Evolutionary conservation across 2,888 invertebrate species (phyloP).

Genomic region (Campoplex capitator): DNA sequence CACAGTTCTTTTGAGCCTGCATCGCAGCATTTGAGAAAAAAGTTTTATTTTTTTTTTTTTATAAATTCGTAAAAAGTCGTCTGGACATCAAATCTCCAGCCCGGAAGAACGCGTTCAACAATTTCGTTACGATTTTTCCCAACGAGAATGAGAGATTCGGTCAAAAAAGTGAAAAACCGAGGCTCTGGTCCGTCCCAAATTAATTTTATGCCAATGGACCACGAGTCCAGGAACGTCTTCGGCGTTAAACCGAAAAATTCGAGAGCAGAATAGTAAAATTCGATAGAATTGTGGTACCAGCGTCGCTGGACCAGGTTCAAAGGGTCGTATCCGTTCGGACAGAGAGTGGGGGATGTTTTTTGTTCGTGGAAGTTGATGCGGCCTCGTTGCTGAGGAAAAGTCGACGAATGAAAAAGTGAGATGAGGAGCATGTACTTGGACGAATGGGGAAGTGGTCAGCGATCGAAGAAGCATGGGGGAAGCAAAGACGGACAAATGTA

Average conservation of each 20-base stretch:
- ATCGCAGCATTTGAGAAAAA: neutral
- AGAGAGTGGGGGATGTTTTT: neutral
- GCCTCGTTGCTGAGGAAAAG: conserved; percentile 21
- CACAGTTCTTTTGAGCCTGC: neutral
- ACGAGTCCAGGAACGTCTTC: neutral
- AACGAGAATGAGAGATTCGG: neutral
- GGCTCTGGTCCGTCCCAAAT: neutral
- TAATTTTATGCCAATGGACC: neutral
- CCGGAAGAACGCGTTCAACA: neutral
- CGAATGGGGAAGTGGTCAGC: neutral
- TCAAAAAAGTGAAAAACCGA: neutral
- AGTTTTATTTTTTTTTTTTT: neutral
- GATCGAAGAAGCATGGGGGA: neutral
- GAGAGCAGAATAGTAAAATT: neutral
- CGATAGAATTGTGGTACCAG: neutral
- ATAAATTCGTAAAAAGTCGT: neutral
- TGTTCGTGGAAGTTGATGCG: neutral
- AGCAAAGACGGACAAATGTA: neutral
- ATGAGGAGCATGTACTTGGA: conserved; percentile 1
- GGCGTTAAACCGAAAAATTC: neutral
- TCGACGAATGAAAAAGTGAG: neutral
- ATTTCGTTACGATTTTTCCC: neutral
- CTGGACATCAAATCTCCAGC: neutral
- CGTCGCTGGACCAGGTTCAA: neutral
- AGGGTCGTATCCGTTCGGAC: neutral